Base-by-base conservation (phyloP, 2,888 invertebrate genomes). In the Plemyria rubiginata region DNA sequence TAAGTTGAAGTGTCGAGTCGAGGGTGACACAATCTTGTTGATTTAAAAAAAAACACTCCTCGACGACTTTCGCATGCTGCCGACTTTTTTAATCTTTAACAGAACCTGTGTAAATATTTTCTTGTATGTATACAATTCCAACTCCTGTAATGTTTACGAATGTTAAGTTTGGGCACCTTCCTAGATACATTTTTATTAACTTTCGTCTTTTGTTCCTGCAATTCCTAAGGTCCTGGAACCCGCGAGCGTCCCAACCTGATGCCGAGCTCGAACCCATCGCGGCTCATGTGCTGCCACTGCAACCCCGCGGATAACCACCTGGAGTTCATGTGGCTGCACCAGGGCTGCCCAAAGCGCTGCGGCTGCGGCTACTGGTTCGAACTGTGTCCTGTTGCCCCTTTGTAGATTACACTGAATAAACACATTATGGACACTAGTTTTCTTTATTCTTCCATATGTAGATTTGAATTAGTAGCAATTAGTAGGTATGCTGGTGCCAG, bases 271-370 rank as follows among this genome's bases (percentile, higher is more conserved):
- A 94, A 93, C 77, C 85, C 93, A 43, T 93, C 93, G 67, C 94
- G 97, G 45, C 85, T 97, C 48, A 86, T 97, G 66, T 96, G 95
- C 28, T 97, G 97, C 83, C 86, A 94, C 66, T 97, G 97, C 85
- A 94, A 95, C 80, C 95, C 95, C 66, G 62, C 76, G 49, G 76
- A 80, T 68, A 81, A 73, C 67, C 89, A 89, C 71, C 62, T 86
- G 29, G 86, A 88, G 73, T 92, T 72, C 74, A 88, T 92, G 80
- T 85, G 83, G 86, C 75, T 92, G 13, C 89, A 91, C 70, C 73
- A 79, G 68, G 84, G 85, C 41, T 80, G 80, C 54, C 90, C 88
- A 29, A 88, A 86, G 70, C 82, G 92, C 2, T 92, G 92, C 71
- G 86, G 84, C 62, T 92, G 92, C 66, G 92, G 92, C 0, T 85